Evolutionary conservation across 2,113 vertebrate genomes (phyloP), one percentile per base, ranked within the genome.

Genomic region (Pampusana beccarii): DNA sequence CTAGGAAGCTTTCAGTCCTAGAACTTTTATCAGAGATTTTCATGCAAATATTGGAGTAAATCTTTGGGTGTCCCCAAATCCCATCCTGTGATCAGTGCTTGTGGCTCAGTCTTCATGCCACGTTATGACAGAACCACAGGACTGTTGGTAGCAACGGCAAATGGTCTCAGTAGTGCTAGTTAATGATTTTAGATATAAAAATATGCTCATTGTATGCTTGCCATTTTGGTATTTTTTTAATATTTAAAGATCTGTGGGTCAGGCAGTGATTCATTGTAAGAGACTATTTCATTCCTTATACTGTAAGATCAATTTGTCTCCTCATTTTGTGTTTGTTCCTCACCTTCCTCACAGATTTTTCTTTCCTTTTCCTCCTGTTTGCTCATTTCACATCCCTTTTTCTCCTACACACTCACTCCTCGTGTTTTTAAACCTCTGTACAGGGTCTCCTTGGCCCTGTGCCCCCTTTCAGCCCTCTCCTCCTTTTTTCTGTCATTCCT

Each of bases 401-500:
- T 67, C 53, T 61, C 77, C 33, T 2, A 18, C 46, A 57, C 10
- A 3, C n/a, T 56, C 44, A 36, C 23, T 44, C 7, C 16, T 40
- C 6, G 5, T 8, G 20, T 51, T 90, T 86, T 70, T 36, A 58
- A 64, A 7, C 9, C 19, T 20, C 36, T 46, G 24, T 26, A 21
- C 9, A 21, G 16, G 13, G 13, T 26, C 61, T 17, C 18, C 26
- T 61, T 50, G n/a, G n/a, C n/a, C 44, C n/a, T 25, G 23, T 9
- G 4, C 28, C 31, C 19, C 54, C 36, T 33, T 46, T n/a, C 20
- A 20, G 31, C 60, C 31, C 11, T 20, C 25, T 16, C 25, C 14
- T 40, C 0, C 1, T 2, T 25, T 69, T 24, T 38, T 10, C n/a
- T n/a, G n/a, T 19, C 42, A 2, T 31, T 38, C 6, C 53, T 72